Evolutionary conservation across 2,888 invertebrate species (phyloP), one percentile per base, ranked within the genome.

Genomic region (Cheilosia impressa): DNA sequence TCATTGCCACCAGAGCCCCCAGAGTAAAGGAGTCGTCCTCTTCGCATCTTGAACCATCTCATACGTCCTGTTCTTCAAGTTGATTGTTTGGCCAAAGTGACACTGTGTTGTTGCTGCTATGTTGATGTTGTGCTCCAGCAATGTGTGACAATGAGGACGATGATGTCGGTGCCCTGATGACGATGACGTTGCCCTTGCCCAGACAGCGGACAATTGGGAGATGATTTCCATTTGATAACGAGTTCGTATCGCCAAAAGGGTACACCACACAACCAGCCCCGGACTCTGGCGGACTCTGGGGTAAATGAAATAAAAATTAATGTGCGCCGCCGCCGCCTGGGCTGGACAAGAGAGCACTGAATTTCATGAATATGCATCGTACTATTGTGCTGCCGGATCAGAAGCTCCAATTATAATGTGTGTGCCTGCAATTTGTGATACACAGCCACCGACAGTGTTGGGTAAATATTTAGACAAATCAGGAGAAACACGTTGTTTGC

Each of bases 161-260:
- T 82, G 82, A 65, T 82, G 63, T 69, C 55, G 53, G 38, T 63
- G 10, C 24, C 27, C 38, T 47, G 41, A 13, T 45, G 73, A n/a
- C 41, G 73, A 52, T 73, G 62, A 73, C 53, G 71, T 65, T 71
- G 69, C 65, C 71, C 60, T 62, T 58, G 73, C 68, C 13, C 66
- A 72, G 77, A 82, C 27, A 27, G 6, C 5, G 27, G 27, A 27
- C 82, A 82, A 77, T 72, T 89, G 90, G 89, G 89, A 91, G 91
- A 91, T 92, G 91, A 91, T 92, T 91, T 91, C 90, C 91, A 90
- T 91, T 92, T 91, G 91, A 91, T 91, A 91, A 92, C 91, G 91
- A 91, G 91, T 90, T 87, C 88, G 60, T 65, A 77, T 88, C 87
- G 87, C 72, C 60, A 55, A 66, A 75, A 75, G 75, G 75, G 60